A percentile compares a stretch with the other conserved stretches of the same genome.
These are phyloP conservation scores for Dipodomys ordii DNA, from an alignment of 2,113 vertebrate genomes.

Conservation along the genomic window DNA sequence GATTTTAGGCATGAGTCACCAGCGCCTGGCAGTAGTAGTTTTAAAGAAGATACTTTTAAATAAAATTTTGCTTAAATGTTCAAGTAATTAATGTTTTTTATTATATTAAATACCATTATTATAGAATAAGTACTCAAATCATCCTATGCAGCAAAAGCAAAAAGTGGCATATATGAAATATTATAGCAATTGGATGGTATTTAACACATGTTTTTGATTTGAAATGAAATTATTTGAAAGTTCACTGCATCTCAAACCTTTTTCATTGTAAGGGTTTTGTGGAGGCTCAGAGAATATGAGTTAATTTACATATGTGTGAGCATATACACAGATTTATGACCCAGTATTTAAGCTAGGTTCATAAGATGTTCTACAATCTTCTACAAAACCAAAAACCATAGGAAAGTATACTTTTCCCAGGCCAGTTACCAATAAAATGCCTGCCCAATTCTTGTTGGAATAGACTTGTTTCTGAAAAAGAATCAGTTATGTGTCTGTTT, in stretches of 20 bases:
- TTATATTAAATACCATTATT: conserved; percentile 9
- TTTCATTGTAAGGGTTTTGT: conserved; percentile 22
- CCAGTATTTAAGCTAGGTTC: background rate
- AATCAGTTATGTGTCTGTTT: background rate
- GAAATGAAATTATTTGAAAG: conserved; percentile 58
- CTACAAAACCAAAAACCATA: background rate
- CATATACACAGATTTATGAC: background rate
- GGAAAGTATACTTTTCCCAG: background rate
- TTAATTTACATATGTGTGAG: background rate
- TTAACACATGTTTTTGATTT: conserved; percentile 2
- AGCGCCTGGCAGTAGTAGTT: background rate
- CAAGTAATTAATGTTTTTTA: background rate
- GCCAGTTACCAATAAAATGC: background rate
- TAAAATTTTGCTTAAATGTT: conserved; percentile 31
- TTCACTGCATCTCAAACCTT: background rate
- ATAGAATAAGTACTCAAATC: background rate
- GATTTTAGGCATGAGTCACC: no score
- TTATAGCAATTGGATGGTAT: background rate
- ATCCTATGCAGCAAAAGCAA: background rate
- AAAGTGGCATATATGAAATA: background rate
- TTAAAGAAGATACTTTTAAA: background rate
- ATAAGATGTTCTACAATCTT: background rate
- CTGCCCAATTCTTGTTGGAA: no score
- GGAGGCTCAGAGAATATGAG: background rate
- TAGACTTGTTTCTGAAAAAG: conserved; percentile 15